phyloP scores from a whole-genome alignment of 2,888 invertebrate species.

The Chloroclystis v-ata region DNA sequence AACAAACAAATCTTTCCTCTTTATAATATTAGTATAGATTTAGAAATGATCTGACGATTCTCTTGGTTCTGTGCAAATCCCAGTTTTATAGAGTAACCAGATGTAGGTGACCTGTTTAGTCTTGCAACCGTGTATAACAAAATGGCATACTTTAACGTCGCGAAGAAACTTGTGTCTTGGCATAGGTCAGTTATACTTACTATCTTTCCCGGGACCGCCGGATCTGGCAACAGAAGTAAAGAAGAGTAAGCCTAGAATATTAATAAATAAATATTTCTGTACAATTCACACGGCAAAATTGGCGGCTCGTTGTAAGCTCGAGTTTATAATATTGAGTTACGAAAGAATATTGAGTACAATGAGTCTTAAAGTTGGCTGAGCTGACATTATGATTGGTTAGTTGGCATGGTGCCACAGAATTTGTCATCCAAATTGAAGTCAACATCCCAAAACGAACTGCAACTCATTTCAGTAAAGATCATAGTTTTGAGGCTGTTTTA shows the following conservation, averaged over 20 bases:
- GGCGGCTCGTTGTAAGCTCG: too few species aligned
- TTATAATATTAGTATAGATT: too few species aligned
- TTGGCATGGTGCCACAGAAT: too few species aligned
- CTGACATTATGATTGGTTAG: too few species aligned
- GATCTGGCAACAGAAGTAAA: not conserved
- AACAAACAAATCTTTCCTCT: too few species aligned
- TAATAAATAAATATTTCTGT: too few species aligned
- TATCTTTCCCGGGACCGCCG: slow-evolving; percentile 4
- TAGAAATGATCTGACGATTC: slow-evolving; percentile 1
- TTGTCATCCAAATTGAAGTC: not conserved
- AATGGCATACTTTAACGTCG: slow-evolving; percentile 44
- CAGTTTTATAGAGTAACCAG: slow-evolving; percentile 18
- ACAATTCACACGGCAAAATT: too few species aligned
- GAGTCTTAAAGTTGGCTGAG: too few species aligned
- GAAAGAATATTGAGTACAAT: too few species aligned
- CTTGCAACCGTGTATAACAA: slow-evolving; percentile 46
- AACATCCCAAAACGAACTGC: not conserved
- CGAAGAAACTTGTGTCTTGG: slow-evolving; percentile 11
- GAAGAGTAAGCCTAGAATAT: too few species aligned
- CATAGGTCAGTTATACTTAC: slow-evolving; percentile 11
- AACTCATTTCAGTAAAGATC: not conserved
- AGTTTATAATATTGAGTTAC: too few species aligned
- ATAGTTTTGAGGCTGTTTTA: too few species aligned
- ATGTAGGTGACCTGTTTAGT: slow-evolving; percentile 52
- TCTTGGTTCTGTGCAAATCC: slow-evolving; percentile 4